Evolutionary conservation across 23 tunicate genomes (phyloP), one percentile per base, ranked within the genome.

Genomic region (Oikopleura dioica): DNA sequence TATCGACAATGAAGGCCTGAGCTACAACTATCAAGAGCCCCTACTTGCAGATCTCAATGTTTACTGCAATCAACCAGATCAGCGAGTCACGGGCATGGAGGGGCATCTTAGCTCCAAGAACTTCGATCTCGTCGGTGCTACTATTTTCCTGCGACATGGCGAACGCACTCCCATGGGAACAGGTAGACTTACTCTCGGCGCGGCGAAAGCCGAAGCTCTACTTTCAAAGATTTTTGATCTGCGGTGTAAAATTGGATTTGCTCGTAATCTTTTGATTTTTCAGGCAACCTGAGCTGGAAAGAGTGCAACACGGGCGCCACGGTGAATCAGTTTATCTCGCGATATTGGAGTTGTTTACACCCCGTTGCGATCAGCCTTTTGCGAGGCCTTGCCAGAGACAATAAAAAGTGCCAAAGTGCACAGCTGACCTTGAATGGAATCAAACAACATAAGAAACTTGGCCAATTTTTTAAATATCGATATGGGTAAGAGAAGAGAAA

Each of bases 251-350:
- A n/a, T n/a, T n/a, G n/a, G n/a, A n/a, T n/a, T n/a, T n/a, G n/a
- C n/a, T n/a, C n/a, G n/a, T n/a, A n/a, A n/a, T n/a, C 35, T 58
- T 0, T 31, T 35, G 5, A 1, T 75, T 59, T 38, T 69, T 59
- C 77, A 88, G 95, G 96, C 96, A 1, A 79, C 82, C 50, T 36
- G 89, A 68, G 77, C 82, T 1, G 96, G 96, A 0, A 38, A n/a
- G n/a, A n/a, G n/a, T 63, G 72, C 33, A 23, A 63, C 32, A 63
- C 33, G 33, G 33, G 33, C 33, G 30, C 16, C 2, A 28, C 2
- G 16, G 72, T 63, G 4, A 63, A 63, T 31, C 16, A 63, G 26
- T 63, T 63, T 16, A 31, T 63, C 4, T 24, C 33, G 29, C 30
- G 26, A 31, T 23, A 63, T 63, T 63, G 72, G 72, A 24, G 30